phyloP scores from a whole-genome alignment of 2,888 invertebrate species.

The Ctena decussata region DNA sequence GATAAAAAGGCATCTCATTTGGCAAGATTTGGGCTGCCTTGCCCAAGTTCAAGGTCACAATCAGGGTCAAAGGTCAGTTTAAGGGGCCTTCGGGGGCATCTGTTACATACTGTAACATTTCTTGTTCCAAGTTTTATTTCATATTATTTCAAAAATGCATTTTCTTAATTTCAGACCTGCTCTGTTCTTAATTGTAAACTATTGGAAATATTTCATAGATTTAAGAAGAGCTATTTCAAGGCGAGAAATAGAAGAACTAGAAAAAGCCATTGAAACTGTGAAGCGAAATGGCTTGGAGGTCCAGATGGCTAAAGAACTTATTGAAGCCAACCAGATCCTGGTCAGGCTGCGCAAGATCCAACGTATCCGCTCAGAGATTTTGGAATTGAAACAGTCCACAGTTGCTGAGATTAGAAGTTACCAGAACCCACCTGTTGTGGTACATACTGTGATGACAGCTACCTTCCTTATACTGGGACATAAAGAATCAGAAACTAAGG shows the following conservation, averaged over 20 bases:
- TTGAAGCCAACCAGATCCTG: conserved; percentile 80
- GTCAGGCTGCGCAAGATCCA: conserved; percentile 75
- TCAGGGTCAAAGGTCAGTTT: too few species aligned
- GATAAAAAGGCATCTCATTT: too few species aligned
- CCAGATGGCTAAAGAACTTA: conserved; percentile 80
- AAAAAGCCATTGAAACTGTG: conserved; percentile 82
- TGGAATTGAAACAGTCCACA: conserved; percentile 84
- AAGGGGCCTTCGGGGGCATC: too few species aligned
- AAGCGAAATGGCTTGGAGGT: conserved; percentile 83
- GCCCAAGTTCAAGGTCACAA: too few species aligned
- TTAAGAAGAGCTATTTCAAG: conserved; percentile 81
- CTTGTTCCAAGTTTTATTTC: too few species aligned
- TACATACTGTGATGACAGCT: conserved; percentile 85
- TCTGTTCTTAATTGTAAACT: too few species aligned
- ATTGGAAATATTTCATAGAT: too few species aligned
- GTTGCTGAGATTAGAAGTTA: conserved; percentile 86
- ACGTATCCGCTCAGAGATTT: conserved; percentile 78
- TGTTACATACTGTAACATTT: too few species aligned
- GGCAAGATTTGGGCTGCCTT: too few species aligned
- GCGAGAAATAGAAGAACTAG: conserved; percentile 80
- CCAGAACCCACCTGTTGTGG: conserved; percentile 82
- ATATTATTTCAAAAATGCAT: too few species aligned
- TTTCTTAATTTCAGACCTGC: too few species aligned
- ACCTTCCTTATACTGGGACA: conserved; percentile 84
- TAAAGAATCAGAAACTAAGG: conserved; percentile 85